phyloP scores from a whole-genome alignment of 2,888 invertebrate genomes.

The Aleiodes testaceus region DNA sequence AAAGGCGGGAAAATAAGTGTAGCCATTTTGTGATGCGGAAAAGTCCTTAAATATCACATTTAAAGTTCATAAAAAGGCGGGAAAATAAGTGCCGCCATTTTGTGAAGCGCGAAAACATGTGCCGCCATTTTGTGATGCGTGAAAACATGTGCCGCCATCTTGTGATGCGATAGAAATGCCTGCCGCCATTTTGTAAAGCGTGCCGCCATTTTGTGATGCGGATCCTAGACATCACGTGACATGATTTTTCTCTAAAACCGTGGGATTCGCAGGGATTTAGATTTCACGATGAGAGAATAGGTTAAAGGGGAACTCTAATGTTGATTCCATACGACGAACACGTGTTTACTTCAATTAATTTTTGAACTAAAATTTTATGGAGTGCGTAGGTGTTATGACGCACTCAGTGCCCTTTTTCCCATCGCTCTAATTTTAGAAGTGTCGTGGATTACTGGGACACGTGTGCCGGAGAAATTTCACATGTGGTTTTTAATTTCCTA shows the following conservation, averaged over 20 bases:
- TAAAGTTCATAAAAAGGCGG: neutral
- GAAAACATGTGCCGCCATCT: neutral
- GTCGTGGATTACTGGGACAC: conserved; percentile 54
- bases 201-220: neutral
- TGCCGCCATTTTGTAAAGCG: neutral
- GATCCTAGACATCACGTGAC: neutral
- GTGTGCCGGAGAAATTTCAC: conserved; percentile 59
- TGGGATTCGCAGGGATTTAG: neutral
- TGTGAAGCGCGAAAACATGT: neutral
- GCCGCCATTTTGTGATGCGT: neutral
- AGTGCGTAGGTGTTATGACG: conserved; percentile 55
- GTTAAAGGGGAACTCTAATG: conserved; percentile 43
- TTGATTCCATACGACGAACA: conserved; percentile 19
- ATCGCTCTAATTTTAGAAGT: conserved; percentile 71
- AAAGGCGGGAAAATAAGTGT: too few relatives aligned
- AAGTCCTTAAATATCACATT: too few relatives aligned
- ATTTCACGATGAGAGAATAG: neutral
- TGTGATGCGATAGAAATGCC: neutral
- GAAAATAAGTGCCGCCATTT: neutral
- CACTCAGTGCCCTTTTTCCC: conserved; percentile 63
- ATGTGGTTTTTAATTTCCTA: conserved; percentile 37
- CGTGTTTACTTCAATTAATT: conserved; percentile 38
- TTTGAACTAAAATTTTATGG: conserved; percentile 40
- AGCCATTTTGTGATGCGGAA: too few relatives aligned
- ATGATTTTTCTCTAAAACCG: neutral